phyloP scores from a whole-genome alignment of 2,113 vertebrate species.

The Sigmodon hispidus region DNA sequence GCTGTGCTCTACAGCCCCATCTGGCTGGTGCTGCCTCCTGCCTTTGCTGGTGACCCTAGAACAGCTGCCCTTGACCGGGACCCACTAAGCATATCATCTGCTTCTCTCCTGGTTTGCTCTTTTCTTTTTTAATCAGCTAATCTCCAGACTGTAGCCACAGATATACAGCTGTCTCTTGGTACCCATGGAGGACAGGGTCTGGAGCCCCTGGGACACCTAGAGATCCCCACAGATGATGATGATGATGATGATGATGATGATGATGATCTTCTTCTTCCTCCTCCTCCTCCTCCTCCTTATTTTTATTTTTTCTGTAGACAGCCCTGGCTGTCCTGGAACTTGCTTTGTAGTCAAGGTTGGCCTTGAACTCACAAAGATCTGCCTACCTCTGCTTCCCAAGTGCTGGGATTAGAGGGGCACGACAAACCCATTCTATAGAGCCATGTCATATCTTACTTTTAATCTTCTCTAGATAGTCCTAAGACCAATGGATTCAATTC shows the following conservation, averaged over 20 bases:
- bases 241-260: too few species aligned
- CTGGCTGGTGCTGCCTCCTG: not conserved
- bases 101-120: not conserved
- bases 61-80: not conserved
- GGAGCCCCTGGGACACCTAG: not conserved
- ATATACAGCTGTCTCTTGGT: not conserved
- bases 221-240: too few species aligned
- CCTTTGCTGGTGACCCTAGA: not conserved
- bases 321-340: not conserved
- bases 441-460: too few species aligned
- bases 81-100: not conserved
- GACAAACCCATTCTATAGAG: not conserved
- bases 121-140: not conserved
- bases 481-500: not conserved
- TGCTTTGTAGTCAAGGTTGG: not conserved
- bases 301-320: not conserved
- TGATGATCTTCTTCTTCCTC: too few species aligned
- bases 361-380: not conserved
- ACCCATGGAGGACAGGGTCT: not conserved
- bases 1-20: not conserved
- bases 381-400: not conserved
- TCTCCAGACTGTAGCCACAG: accelerated
- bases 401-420: not conserved
- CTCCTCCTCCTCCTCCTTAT: not conserved
- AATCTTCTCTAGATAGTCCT: not conserved